These are phyloP conservation scores for Coelinius sp. DNA, from an alignment of 2,888 invertebrate genomes.

Conservation along the genomic window DNA sequence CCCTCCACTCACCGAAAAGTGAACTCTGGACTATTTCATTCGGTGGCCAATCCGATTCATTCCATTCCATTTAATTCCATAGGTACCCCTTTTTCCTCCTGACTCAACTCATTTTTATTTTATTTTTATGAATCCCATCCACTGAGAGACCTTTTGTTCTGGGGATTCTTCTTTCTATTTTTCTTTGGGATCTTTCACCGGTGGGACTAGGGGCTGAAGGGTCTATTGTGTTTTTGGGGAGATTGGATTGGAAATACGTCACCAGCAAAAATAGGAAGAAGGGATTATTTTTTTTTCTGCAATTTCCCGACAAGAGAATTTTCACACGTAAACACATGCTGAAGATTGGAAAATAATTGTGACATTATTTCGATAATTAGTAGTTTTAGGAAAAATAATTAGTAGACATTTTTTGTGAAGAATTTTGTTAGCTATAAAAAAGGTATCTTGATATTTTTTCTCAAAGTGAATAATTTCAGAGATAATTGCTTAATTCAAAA, in stretches of 20 bases:
- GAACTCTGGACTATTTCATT: conserved; percentile 53
- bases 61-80: conserved; percentile 49
- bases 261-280: not conserved
- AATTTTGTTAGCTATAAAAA: too few species aligned
- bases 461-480: too few species aligned
- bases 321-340: too few species aligned
- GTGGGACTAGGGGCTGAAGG: not conserved
- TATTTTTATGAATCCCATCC: conserved; percentile 9
- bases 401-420: too few species aligned
- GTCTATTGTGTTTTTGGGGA: not conserved
- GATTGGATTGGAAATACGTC: not conserved
- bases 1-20: not conserved
- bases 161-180: conserved; percentile 38
- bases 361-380: too few species aligned
- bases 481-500: too few species aligned
- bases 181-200: conserved; percentile 36
- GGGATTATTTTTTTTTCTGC: not conserved
- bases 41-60: conserved; percentile 48
- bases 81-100: conserved; percentile 26
- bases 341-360: too few species aligned
- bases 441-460: too few species aligned
- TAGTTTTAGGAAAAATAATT: too few species aligned
- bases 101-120: conserved; percentile 37
- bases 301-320: too few species aligned
- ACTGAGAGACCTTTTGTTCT: conserved; percentile 23